Base-by-base conservation (phyloP, 2,113 vertebrate genomes). In the Corvus cornix region DNA sequence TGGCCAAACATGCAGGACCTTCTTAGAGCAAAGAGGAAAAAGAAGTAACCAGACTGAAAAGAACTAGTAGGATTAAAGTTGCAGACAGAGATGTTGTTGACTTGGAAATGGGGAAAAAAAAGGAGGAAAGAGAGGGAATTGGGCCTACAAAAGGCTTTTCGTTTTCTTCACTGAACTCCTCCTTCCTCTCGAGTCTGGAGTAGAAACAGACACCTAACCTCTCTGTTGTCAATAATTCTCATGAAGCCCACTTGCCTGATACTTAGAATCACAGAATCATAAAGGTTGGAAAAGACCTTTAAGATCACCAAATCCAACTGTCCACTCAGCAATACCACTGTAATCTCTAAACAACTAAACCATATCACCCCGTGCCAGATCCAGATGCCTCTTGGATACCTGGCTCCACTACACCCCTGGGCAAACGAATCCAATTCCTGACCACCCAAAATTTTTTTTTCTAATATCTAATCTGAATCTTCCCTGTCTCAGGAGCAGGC, bases 361-460 rank as follows among this genome's bases (percentile, higher is more conserved):
- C 1, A 0, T 7, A 62, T 13, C 20, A 60, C 2, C 16, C 28
- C 44, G 33, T 2, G 3, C 15, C 33, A 74, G 37, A 59, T 44
- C 5, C 9, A 52, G 33, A 52, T 59, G 5, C 2, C 33, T n/a
- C 41, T 8, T 89, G 39, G 49, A 48, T 26, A 62, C 5, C 7
- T 9, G 48, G 31, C 24, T 46, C 20, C 33, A 44, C 19, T 23
- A 26, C 2, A 7, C 9, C 24, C 24, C 21, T 3, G 4, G 7
- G 20, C 30, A 82, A 75, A 52, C 20, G 11, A 39, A 60, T 82
- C 10, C 9, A 37, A n/a, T n/a, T 27, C 33, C 33, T n/a, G 20
- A 68, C 13, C 16, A 53, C 8, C 7, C 8, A 12, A 23, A 13
- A 7, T 2, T 2, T 21, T 4, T 46, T 10, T 16, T 75, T 26